phyloP scores from a whole-genome alignment of 2,113 vertebrate species.

The Meriones unguiculatus region DNA sequence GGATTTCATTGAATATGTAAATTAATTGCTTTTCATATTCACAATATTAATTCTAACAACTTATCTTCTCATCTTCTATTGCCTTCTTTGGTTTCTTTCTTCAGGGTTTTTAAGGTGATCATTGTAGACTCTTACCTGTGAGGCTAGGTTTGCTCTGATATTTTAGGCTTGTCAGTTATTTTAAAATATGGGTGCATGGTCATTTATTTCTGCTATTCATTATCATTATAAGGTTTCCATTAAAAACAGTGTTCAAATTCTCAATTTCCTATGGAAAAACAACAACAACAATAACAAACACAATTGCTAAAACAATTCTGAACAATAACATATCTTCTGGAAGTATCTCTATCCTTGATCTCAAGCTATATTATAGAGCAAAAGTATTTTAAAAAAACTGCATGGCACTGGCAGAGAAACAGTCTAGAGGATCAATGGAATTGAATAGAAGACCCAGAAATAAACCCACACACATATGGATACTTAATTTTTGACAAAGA shows the following conservation, averaged over 20 bases:
- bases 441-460: too few relatives aligned
- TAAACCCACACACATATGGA: too few relatives aligned
- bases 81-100: neutral
- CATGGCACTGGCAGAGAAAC: too few relatives aligned
- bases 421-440: too few relatives aligned
- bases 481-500: too few relatives aligned
- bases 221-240: slow-evolving; percentile 42
- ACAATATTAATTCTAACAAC: neutral
- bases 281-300: too few relatives aligned
- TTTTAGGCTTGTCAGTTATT: slow-evolving; percentile 40
- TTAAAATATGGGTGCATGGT: neutral
- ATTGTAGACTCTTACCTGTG: neutral
- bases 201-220: slow-evolving; percentile 38
- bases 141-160: neutral
- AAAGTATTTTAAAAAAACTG: too few relatives aligned
- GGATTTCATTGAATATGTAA: neutral
- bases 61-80: neutral
- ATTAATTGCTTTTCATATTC: neutral
- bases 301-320: too few relatives aligned
- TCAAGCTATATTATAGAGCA: too few relatives aligned
- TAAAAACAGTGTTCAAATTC: neutral
- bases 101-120: neutral
- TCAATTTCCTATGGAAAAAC: too few relatives aligned
- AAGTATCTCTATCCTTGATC: too few relatives aligned
- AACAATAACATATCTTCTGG: too few relatives aligned